phyloP scores from a whole-genome alignment of 2,888 invertebrate species.

The Polyommatus icarus region DNA sequence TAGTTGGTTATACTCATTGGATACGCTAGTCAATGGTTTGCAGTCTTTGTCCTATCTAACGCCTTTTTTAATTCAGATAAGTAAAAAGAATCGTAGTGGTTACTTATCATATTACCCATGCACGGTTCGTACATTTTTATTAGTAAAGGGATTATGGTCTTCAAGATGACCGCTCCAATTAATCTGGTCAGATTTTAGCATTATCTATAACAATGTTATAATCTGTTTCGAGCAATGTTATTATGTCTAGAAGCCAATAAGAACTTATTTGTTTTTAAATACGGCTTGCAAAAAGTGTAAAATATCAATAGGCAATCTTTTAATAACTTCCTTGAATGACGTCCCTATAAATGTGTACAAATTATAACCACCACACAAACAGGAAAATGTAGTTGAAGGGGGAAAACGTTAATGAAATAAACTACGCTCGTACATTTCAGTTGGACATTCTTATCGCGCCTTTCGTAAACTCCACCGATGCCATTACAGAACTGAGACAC shows the following conservation, averaged over 20 bases:
- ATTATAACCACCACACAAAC: conserved; percentile 30
- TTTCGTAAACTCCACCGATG: conserved; percentile 52
- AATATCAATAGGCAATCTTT: not conserved
- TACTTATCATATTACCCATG: too few species aligned
- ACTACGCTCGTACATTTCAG: conserved; percentile 50
- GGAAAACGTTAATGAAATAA: conserved; percentile 40
- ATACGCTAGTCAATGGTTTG: too few species aligned
- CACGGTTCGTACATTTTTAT: not conserved
- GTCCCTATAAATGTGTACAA: not conserved
- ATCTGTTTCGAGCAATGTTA: not conserved
- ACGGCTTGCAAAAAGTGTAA: too few species aligned
- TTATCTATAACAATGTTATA: not conserved
- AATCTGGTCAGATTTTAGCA: conserved; percentile 13
- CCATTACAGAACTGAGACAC: conserved; percentile 55
- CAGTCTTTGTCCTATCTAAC: too few species aligned
- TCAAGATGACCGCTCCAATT: not conserved
- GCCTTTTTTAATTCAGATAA: too few species aligned
- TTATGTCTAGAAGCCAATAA: too few species aligned
- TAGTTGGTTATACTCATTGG: too few species aligned
- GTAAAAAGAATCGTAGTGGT: too few species aligned
- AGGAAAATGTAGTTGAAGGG: conserved; percentile 34
- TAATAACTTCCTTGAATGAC: not conserved
- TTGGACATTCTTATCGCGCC: conserved; percentile 65
- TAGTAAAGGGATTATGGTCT: not conserved
- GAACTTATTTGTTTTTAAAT: too few species aligned